Evolutionary conservation across 2,113 vertebrate genomes (phyloP).

Genomic region (Ellobius talpinus): DNA sequence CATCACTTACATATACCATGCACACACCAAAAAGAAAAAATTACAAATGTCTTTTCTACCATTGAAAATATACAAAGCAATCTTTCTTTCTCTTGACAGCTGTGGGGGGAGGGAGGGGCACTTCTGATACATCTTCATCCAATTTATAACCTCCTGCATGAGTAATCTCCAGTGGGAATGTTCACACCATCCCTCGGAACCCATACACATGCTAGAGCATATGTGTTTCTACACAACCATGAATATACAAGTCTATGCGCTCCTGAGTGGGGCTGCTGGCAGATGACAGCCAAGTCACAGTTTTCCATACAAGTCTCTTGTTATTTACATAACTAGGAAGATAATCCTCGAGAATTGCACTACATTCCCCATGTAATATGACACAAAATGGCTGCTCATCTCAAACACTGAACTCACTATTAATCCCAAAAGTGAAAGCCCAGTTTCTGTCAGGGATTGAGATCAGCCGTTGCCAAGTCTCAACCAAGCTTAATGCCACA

Average conservation of each 20-base stretch:
- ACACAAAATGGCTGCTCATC: background rate
- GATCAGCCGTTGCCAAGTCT: constrained; percentile 51
- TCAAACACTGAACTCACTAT: constrained; percentile 39
- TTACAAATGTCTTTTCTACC: background rate
- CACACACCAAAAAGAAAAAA: background rate
- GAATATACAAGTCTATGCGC: background rate
- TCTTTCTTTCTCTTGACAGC: background rate
- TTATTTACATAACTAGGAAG: constrained; percentile 33
- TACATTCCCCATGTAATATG: background rate
- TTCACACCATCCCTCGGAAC: background rate
- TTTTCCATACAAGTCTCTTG: constrained; percentile 27
- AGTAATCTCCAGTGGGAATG: background rate
- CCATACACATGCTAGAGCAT: background rate
- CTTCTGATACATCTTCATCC: background rate
- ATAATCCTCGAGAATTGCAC: constrained; percentile 42
- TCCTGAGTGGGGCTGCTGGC: background rate
- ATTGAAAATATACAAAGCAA: background rate
- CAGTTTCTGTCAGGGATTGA: constrained; percentile 53
- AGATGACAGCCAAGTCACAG: background rate
- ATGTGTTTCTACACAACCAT: background rate
- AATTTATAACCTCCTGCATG: background rate
- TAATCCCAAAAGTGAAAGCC: constrained; percentile 62
- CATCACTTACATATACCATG: background rate
- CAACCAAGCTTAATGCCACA: constrained; percentile 54
- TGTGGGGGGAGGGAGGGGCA: background rate